phyloP scores from a whole-genome alignment of 2,797 vertebrate species.

The Syngnathus acus region DNA sequence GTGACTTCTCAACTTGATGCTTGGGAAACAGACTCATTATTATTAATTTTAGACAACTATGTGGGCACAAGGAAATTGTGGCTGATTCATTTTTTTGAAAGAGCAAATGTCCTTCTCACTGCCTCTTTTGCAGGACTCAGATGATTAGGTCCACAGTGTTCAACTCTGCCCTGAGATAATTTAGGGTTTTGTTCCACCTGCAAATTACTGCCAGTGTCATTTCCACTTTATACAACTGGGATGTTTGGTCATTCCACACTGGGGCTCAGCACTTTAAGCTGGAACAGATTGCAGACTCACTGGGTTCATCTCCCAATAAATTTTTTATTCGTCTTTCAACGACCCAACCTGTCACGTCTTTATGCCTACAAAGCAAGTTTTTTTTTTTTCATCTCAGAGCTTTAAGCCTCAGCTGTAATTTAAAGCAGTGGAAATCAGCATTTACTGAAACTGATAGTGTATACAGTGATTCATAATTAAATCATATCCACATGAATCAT shows the following conservation, averaged over 20 bases:
- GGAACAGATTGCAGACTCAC: neutral
- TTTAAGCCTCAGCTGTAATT: neutral
- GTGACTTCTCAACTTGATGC: slow-evolving; percentile 10
- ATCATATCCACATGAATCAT: neutral
- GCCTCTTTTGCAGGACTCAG: slow-evolving; percentile 12
- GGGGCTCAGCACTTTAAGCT: slow-evolving; percentile 23
- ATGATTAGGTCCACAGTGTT: slow-evolving; percentile 23
- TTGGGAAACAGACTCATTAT: slow-evolving; percentile 18
- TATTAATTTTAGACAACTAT: neutral
- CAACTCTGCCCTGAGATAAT: slow-evolving; percentile 44
- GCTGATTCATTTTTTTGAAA: neutral
- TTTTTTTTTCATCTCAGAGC: neutral
- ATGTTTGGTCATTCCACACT: slow-evolving; percentile 14
- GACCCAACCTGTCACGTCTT: neutral
- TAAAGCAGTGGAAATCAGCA: neutral
- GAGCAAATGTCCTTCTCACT: slow-evolving; percentile 5
- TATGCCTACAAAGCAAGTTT: neutral
- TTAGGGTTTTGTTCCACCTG: slow-evolving; percentile 57
- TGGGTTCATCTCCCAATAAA: neutral
- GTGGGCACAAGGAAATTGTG: neutral
- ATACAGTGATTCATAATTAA: neutral
- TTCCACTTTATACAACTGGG: slow-evolving; percentile 37
- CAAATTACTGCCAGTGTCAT: slow-evolving; percentile 52
- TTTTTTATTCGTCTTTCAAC: slow-evolving; percentile 3
- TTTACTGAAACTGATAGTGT: neutral